Evolutionary conservation across 2,888 invertebrate genomes (phyloP).

Genomic region (Calameuta idolon): DNA sequence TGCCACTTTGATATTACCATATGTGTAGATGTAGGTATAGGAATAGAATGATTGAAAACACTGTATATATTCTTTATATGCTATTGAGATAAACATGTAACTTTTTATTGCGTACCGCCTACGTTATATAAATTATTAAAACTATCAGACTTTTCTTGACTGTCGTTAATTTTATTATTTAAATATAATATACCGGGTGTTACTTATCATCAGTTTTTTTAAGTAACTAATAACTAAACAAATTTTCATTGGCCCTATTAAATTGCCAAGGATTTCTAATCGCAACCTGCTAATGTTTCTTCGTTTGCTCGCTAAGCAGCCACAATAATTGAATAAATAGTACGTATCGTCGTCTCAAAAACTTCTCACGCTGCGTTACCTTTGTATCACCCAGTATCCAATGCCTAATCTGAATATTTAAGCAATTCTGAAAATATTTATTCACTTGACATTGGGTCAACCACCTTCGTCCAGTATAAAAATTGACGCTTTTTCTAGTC

Average conservation of each 20-base stretch:
- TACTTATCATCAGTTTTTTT: not conserved
- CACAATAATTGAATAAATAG: not conserved
- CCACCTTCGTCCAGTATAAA: not conserved
- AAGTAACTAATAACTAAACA: not conserved
- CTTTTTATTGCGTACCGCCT: not conserved
- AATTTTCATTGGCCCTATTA: not conserved
- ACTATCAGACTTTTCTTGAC: not conserved
- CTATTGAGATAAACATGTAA: not conserved
- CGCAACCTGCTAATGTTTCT: not conserved
- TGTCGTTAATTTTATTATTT: not conserved
- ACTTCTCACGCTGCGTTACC: not conserved
- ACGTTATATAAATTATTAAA: not conserved
- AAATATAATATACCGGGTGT: not conserved
- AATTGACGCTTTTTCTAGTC: not conserved
- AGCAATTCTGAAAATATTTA: not conserved
- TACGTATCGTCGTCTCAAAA: not conserved
- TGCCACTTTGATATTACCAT: not conserved
- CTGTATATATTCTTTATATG: not conserved
- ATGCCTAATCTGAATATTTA: not conserved
- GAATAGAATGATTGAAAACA: not conserved
- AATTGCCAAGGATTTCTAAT: not conserved
- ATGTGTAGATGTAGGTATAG: not conserved
- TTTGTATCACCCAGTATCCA: not conserved
- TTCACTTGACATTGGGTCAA: not conserved
- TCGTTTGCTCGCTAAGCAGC: not conserved